Base-by-base conservation (phyloP, 2,888 invertebrate genomes). In the Teinopalpus imperialis region DNA sequence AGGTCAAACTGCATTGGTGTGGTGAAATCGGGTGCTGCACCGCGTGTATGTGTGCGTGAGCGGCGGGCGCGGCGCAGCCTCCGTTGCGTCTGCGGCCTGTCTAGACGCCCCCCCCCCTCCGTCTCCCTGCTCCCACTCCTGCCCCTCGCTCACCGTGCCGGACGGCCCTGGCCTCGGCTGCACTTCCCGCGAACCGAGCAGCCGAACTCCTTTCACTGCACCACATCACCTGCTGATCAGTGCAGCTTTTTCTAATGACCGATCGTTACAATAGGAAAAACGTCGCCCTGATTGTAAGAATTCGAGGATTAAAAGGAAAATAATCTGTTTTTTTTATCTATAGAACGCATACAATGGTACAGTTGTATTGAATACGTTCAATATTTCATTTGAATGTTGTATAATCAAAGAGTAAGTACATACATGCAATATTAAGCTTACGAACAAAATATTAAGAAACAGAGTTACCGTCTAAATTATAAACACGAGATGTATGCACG, bases 81-180 rank as follows among this genome's bases (percentile, higher is more conserved):
- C 86, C 82, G 69, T 73, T 39, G 69, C 78, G 87, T 87, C 87
- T 88, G 86, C 83, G 81, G 82, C 80, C 86, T 78, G 87, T 87
- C 87, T 87, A 87, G 87, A 87, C 87, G 63, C 53, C 66, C 66
- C 67, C 66, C 67, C 67, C 61, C 62, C 69, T 59, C 60, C 53
- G 61, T 51, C 56, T 31, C 53, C 51, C 56, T 53, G 36, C 53
- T 40, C 48, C 44, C 54, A 36, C 43, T 56, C 48, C 54, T 43
- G 55, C 47, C 49, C 54, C 48, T 47, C 55, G 56, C 48, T 44
- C 45, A 44, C 50, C 52, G 47, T 54, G 36, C 42, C 49, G 55
- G 47, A 55, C 50, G 49, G 54, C 50, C 51, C 57, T 57, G 50
- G 43, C 48, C 49, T 43, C 53, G 63, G 55, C 56, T 47, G 34